phyloP scores from a whole-genome alignment of 2,113 vertebrate genomes.

The Colossoma macropomum region DNA sequence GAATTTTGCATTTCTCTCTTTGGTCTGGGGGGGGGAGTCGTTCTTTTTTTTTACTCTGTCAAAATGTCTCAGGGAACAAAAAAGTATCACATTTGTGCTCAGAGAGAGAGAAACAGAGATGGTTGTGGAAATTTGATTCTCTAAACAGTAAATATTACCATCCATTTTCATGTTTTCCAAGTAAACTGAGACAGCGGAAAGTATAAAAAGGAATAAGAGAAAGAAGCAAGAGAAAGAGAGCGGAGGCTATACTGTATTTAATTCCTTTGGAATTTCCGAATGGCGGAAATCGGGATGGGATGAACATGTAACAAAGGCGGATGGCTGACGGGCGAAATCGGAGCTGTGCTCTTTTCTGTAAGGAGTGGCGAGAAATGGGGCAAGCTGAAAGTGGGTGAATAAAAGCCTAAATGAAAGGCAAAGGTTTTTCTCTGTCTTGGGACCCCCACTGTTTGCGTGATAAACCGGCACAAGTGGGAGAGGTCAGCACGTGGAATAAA shows the following conservation, averaged over 20 bases:
- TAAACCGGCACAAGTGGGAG: neutral
- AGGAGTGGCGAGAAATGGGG: conserved; percentile 44
- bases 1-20: conserved; percentile 54
- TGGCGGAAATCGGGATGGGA: conserved; percentile 52
- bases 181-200: conserved; percentile 59
- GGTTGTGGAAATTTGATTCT: conserved; percentile 46
- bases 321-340: conserved; percentile 54
- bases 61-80: conserved; percentile 32
- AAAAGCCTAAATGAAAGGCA: conserved; percentile 29
- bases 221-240: neutral
- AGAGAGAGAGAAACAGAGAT: neutral
- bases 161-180: conserved; percentile 50
- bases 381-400: conserved; percentile 44
- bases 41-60: conserved; percentile 49
- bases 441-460: conserved; percentile 32
- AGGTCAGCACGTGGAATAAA: neutral
- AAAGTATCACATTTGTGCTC: conserved; percentile 60
- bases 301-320: conserved; percentile 50
- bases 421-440: conserved; percentile 2
- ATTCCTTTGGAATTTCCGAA: conserved; percentile 62
- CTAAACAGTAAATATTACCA: conserved; percentile 54
- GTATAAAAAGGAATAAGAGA: conserved; percentile 38
- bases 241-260: conserved; percentile 44
- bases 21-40: conserved; percentile 3
- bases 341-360: conserved; percentile 38